Conservation (phyloP, 2,888 invertebrate species). For the Arctia plantaginis region DNA sequence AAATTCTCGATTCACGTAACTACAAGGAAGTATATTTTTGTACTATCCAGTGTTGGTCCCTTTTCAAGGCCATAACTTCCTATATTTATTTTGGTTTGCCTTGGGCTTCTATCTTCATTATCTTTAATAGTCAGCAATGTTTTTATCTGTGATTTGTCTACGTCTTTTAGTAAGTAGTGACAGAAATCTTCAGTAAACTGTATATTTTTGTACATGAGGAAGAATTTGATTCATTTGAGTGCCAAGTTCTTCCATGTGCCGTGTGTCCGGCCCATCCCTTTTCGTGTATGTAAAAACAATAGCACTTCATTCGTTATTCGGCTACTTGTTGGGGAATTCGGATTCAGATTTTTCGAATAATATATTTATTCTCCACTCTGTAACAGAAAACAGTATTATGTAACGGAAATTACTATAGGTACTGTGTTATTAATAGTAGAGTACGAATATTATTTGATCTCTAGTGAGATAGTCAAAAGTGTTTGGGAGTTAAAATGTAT, state of each 20-base stretch:
- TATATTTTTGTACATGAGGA: slow-evolving; percentile 10
- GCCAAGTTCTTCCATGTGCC: slow-evolving; percentile 9
- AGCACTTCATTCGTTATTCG: slow-evolving; percentile 15
- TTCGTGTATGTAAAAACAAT: slow-evolving; percentile 31
- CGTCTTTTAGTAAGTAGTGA: neutral
- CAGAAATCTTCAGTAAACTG: slow-evolving; percentile 10
- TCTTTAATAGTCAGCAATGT: neutral
- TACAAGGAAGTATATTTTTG: slow-evolving; percentile 3
- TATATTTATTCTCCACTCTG: neutral
- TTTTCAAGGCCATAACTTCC: slow-evolving; percentile 13
- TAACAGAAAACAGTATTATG: neutral
- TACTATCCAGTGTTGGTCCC: slow-evolving; percentile 4
- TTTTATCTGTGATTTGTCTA: slow-evolving; percentile 13
- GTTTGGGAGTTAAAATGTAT: no score
- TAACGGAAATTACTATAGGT: neutral
- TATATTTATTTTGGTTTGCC: slow-evolving; percentile 9
- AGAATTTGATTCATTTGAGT: slow-evolving; percentile 29
- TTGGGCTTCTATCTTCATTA: slow-evolving; percentile 3
- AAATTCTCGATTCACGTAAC: neutral
- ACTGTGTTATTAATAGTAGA: neutral
- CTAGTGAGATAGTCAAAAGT: no score
- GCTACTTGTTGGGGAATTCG: slow-evolving; percentile 8
- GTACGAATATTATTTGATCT: neutral
- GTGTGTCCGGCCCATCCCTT: slow-evolving; percentile 34
- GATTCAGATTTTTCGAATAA: slow-evolving; percentile 8